Conservation (phyloP, 2,888 invertebrate species). For the Conistra vaccinii region DNA sequence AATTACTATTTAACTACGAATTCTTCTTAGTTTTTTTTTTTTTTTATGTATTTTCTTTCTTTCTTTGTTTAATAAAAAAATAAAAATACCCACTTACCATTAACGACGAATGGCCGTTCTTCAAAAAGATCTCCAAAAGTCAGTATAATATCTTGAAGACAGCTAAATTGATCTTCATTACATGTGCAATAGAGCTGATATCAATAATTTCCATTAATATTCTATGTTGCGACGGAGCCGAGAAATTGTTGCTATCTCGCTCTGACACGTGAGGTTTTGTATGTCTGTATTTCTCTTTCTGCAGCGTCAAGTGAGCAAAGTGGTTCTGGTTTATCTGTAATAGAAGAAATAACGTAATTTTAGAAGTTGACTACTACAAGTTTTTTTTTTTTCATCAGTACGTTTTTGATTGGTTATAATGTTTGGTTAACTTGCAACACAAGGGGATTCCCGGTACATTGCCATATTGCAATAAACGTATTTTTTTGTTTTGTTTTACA, state of each 20-base stretch:
- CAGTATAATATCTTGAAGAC: constrained; percentile 57
- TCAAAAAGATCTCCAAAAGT: constrained; percentile 57
- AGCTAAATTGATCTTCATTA: constrained; percentile 64
- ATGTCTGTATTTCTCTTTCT: constrained; percentile 15
- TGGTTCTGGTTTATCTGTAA: constrained; percentile 54
- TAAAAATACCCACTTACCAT: constrained; percentile 69
- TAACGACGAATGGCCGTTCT: constrained; percentile 65
- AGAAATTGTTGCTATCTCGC: constrained; percentile 54
- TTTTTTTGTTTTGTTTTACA: no score
- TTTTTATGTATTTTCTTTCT: no score
- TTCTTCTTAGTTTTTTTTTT: no score
- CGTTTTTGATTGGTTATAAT: neutral
- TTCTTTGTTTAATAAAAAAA: neutral
- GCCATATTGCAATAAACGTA: no score
- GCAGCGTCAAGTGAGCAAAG: neutral
- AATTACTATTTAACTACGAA: no score
- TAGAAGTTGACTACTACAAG: neutral
- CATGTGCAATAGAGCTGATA: constrained; percentile 43
- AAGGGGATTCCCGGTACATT: no score
- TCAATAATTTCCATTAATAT: constrained; percentile 67
- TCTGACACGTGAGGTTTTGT: constrained; percentile 42
- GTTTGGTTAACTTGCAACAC: neutral
- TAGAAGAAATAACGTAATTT: constrained; percentile 22
- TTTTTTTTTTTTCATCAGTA: neutral
- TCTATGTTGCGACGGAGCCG: constrained; percentile 26